Evolutionary conservation across 2,113 vertebrate genomes (phyloP).

Genomic region (Triplophysa tibetana): DNA sequence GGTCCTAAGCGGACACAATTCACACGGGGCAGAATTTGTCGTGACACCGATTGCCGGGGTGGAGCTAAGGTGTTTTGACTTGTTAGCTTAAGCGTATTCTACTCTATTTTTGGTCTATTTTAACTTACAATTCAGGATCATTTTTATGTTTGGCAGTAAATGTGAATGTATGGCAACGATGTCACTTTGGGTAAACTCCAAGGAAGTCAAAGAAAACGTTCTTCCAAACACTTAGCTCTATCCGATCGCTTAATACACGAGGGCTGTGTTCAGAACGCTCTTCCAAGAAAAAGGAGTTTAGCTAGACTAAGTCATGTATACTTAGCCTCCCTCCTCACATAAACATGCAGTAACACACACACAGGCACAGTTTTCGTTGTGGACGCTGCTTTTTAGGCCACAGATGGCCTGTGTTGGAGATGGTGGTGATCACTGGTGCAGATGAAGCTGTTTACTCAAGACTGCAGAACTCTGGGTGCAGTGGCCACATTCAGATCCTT

Average conservation of each 20-base stretch:
- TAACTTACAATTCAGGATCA: too few species aligned
- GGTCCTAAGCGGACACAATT: too few species aligned
- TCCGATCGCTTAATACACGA: constrained; percentile 33
- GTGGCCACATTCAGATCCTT: constrained; percentile 53
- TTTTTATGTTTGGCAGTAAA: too few species aligned
- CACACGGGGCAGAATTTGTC: too few species aligned
- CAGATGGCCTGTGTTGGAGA: constrained; percentile 23
- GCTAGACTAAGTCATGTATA: constrained; percentile 27
- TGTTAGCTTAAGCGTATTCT: too few species aligned
- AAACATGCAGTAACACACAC: constrained; percentile 22
- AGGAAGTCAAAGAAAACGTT: background rate
- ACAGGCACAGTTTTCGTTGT: constrained; percentile 1
- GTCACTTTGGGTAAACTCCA: constrained; percentile 20
- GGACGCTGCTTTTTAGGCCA: constrained; percentile 29
- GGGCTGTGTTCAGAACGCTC: constrained; percentile 35
- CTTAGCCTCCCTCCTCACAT: constrained; percentile 27
- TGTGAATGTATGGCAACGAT: background rate
- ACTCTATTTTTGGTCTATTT: too few species aligned
- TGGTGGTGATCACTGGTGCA: constrained; percentile 31
- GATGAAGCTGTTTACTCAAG: constrained; percentile 67
- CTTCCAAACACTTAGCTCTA: constrained; percentile 41
- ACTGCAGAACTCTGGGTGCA: constrained; percentile 61
- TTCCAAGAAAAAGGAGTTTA: constrained; percentile 29
- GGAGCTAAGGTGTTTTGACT: too few species aligned
- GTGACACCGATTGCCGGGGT: too few species aligned